Conservation (phyloP, 2,888 invertebrate species). For the Acronicta psi region DNA sequence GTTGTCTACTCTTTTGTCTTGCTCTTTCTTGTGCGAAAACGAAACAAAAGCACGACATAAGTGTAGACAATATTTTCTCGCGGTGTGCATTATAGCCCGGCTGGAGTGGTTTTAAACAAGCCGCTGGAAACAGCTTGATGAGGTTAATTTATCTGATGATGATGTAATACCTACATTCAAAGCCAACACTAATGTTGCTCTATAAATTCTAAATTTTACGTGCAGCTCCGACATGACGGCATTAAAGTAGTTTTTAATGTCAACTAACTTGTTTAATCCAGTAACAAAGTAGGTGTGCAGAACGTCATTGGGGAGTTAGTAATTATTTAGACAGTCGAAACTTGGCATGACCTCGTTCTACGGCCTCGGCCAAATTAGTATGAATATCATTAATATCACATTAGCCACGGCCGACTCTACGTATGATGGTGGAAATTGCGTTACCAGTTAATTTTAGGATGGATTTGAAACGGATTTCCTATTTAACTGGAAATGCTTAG, state of each 20-base stretch:
- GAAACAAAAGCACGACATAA: too few relatives aligned
- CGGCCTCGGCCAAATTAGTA: constrained; percentile 74
- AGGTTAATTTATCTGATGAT: background rate
- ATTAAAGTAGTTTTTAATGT: constrained; percentile 53
- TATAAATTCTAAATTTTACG: constrained; percentile 36
- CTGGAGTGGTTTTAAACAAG: background rate
- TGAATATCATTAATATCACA: constrained; percentile 81
- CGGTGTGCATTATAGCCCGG: too few relatives aligned
- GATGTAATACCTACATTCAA: background rate
- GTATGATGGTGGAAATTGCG: constrained; percentile 61
- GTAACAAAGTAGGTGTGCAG: constrained; percentile 47
- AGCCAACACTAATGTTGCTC: constrained; percentile 19
- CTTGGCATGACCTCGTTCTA: constrained; percentile 74
- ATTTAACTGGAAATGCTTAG: constrained; percentile 33
- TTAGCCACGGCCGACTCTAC: constrained; percentile 66
- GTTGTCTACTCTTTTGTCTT: too few relatives aligned
- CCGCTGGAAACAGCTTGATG: too few relatives aligned
- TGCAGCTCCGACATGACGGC: constrained; percentile 30
- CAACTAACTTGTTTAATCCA: constrained; percentile 57
- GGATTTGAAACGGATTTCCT: constrained; percentile 51
- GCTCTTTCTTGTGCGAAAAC: too few relatives aligned
- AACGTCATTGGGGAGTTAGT: constrained; percentile 64
- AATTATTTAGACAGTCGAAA: constrained; percentile 83
- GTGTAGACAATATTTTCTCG: too few relatives aligned
- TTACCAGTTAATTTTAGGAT: constrained; percentile 59